Conservation (phyloP, 2,888 invertebrate species). For the Polyommatus icarus region DNA sequence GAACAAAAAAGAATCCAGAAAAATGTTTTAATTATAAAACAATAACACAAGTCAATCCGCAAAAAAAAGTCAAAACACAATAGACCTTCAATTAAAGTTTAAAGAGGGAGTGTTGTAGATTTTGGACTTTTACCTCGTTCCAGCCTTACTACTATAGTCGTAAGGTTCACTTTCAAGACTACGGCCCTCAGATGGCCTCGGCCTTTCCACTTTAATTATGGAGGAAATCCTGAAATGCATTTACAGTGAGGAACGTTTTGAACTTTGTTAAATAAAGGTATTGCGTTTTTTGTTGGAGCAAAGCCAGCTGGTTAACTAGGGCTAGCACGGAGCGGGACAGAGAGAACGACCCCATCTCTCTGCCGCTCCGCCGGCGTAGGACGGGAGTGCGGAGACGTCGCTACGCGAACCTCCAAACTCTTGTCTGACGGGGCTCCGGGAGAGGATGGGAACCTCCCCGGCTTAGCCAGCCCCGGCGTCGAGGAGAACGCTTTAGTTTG, state of each 20-base stretch:
- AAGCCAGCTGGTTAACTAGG: neutral
- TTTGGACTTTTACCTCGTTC: neutral
- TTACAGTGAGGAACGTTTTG: constrained; percentile 11
- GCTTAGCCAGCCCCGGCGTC: too few species aligned
- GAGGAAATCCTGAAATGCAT: constrained; percentile 26
- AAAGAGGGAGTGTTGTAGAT: neutral
- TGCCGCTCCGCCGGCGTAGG: too few species aligned
- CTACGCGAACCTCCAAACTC: too few species aligned
- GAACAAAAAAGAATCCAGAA: neutral
- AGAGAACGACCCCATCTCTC: too few species aligned
- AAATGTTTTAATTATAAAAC: neutral
- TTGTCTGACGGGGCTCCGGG: too few species aligned
- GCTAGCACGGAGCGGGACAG: too few species aligned
- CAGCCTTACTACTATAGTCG: neutral
- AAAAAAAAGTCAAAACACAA: neutral
- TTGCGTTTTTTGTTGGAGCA: neutral
- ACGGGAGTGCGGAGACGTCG: too few species aligned
- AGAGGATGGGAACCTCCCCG: too few species aligned
- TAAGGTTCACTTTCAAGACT: neutral
- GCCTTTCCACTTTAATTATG: constrained; percentile 22
- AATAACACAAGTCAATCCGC: neutral
- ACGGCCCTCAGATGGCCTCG: constrained; percentile 13
- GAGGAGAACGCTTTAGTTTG: too few species aligned
- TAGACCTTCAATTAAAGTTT: neutral
- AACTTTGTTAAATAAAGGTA: neutral